phyloP scores from a whole-genome alignment of 2,797 vertebrate species.

The Sebastes elongatus region DNA sequence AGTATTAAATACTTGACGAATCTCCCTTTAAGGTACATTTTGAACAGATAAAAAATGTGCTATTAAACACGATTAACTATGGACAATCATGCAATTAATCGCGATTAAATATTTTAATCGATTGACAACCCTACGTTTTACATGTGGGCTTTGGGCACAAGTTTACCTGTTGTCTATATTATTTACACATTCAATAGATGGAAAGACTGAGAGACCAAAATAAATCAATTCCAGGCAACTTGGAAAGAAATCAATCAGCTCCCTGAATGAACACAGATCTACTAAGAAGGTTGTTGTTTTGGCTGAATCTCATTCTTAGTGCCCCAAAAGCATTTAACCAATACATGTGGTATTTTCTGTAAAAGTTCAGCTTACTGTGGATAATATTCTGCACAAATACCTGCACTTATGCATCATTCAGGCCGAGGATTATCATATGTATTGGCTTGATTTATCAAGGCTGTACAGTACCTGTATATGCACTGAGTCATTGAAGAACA shows the following conservation, averaged over 20 bases:
- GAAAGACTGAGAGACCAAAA: neutral
- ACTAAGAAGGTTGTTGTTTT: neutral
- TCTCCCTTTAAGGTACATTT: no score
- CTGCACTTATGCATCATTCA: constrained; percentile 1
- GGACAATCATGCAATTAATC: no score
- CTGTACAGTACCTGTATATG: neutral
- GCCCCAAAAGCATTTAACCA: neutral
- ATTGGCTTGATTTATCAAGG: constrained; percentile 12
- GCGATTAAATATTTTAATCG: neutral
- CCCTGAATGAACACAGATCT: neutral
- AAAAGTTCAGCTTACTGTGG: neutral
- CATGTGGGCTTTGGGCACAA: neutral
- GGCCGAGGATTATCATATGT: constrained; percentile 7
- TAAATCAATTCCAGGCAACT: neutral
- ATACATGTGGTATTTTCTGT: neutral
- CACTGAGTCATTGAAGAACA: constrained; percentile 3
- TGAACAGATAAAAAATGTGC: no score
- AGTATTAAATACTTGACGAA: no score
- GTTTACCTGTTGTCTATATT: neutral
- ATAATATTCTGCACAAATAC: neutral
- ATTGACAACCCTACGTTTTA: neutral
- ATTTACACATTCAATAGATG: neutral
- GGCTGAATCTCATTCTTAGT: neutral
- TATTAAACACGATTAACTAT: no score
- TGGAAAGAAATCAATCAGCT: neutral